phyloP scores from a whole-genome alignment of 1,140 invertebrate genomes.

The Arctopsyche grandis region DNA sequence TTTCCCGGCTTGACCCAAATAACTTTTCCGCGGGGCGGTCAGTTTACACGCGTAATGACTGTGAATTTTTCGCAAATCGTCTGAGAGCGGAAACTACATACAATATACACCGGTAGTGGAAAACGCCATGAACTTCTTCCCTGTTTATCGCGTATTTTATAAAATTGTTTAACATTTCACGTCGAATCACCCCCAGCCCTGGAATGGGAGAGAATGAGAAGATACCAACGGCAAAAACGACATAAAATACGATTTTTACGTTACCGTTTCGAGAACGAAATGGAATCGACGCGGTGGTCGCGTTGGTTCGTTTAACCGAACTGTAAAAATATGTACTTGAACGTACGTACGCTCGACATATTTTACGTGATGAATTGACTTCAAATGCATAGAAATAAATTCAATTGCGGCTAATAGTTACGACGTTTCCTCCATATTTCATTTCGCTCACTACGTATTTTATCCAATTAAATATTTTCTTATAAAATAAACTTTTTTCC shows the following conservation, averaged over 20 bases:
- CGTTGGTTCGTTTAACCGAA: neutral
- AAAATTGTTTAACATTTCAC: neutral
- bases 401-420: too few relatives aligned
- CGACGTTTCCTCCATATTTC: too few relatives aligned
- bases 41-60: slow-evolving; percentile 44
- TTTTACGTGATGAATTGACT: slow-evolving; percentile 1
- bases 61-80: slow-evolving; percentile 37
- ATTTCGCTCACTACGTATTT: too few relatives aligned
- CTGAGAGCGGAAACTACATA: neutral
- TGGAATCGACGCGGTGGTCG: neutral
- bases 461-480: too few relatives aligned
- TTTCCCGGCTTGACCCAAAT: slow-evolving; percentile 34
- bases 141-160: neutral
- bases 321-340: slow-evolving; percentile 21
- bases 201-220: neutral
- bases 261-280: slow-evolving; percentile 18
- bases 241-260: slow-evolving; percentile 32
- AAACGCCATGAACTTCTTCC: neutral
- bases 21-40: slow-evolving; percentile 33
- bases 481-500: too few relatives aligned
- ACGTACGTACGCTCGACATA: neutral
- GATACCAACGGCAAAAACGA: slow-evolving; percentile 7
- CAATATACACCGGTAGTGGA: slow-evolving; percentile 3
- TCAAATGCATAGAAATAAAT: neutral
- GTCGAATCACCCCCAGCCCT: neutral